Evolutionary conservation across 2,888 invertebrate species (phyloP), one percentile per base, ranked within the genome.

Genomic region (Gymnosoma rotundatum): DNA sequence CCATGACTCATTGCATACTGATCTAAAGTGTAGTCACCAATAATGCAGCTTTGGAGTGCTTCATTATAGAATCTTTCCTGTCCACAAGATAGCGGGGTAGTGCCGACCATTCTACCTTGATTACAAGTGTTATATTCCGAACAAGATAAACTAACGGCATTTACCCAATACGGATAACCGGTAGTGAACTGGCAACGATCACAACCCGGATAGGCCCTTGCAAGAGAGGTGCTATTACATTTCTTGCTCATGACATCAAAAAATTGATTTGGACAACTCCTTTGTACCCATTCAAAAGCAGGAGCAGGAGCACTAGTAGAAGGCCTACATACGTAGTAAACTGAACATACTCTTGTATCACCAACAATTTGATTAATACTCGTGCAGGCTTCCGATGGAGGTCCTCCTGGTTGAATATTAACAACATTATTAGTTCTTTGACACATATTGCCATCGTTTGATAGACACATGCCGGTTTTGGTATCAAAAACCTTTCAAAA

Each of bases 161-260:
- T 89, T 10, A 88, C 88, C 74, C 88, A 89, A 38, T 74, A 25
- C 2, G 80, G n/a, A 32, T 12, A 16, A n/a, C 20, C 42, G 0
- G 36, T 76, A 2, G 86, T 79, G 42, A 56, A 86, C 45, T 88
- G 82, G 42, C 89, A 89, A 36, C 88, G 87, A 66, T 89, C 69
- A 69, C 89, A 89, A 7, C 82, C 63, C 10, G 70, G 61, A 0
- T 60, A 18, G 0, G 87, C 42, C 20, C 42, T 69, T 12, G 87
- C 88, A 38, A 86, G 2, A 18, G 54, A 8, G 69, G 78, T 56
- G 10, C 52, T 1, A 5, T 1, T 4, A 52, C 83, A 83, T 0
- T 3, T 0, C 0, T 64, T 12, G 6, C 3, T 42, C 9, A 73
- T 42, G 9, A 67, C 67, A 50, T 83, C 78, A 25, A 20, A 83